phyloP scores from a whole-genome alignment of 2,113 vertebrate species.

The Mustelus asterias region DNA sequence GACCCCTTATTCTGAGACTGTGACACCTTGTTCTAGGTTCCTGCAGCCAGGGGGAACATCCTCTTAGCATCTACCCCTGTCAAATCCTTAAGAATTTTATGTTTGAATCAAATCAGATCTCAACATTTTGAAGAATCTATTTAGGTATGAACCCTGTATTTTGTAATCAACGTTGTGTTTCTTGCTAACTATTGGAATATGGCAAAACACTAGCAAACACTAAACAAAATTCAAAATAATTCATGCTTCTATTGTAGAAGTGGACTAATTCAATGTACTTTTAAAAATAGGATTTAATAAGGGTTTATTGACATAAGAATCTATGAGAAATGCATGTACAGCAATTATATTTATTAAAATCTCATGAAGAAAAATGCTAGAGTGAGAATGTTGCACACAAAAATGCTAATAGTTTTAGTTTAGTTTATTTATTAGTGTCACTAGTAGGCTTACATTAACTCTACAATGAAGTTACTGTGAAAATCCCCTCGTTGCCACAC shows the following conservation, averaged over 20 bases:
- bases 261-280: not conserved
- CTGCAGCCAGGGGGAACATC: no score
- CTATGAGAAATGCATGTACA: not conserved
- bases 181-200: not conserved
- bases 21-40: not conserved
- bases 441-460: no score
- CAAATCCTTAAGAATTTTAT: not conserved
- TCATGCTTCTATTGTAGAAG: not conserved
- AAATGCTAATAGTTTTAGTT: not conserved
- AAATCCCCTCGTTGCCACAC: no score
- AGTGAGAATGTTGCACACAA: not conserved
- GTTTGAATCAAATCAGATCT: not conserved
- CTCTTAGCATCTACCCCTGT: not conserved
- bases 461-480: no score
- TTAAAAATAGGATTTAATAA: not conserved
- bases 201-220: not conserved
- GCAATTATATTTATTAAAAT: not conserved
- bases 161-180: not conserved
- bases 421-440: no score
- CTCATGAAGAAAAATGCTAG: not conserved
- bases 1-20: not conserved
- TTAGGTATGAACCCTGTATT: not conserved
- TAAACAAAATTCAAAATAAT: not conserved
- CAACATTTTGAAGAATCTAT: not conserved
- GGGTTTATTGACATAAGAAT: not conserved